Base-by-base conservation (phyloP, 2,888 invertebrate species). In the Muscina levida region DNA sequence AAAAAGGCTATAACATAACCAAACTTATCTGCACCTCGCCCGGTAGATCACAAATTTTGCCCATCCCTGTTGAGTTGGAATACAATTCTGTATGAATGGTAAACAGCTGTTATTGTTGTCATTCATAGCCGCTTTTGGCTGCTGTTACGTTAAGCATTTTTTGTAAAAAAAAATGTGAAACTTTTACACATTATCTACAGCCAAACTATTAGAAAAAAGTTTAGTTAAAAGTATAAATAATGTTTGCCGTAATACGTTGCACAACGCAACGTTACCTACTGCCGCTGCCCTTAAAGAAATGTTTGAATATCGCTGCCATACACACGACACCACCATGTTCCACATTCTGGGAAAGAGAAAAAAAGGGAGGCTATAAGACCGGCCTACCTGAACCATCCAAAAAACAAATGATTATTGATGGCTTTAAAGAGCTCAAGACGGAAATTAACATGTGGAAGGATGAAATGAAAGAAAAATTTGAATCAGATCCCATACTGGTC, bases 391-490 rank as follows among this genome's bases (percentile, higher is more conserved):
- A 85, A n/a, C 87, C 88, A 46, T 90, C 92, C 2, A 91, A 90
- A 80, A 91, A 92, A 53, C 90, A 93, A 83, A 91, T 93, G 76
- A 88, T 95, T 42, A 91, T 93, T 66, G 91, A 93, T 79, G 96
- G 96, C 0, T 90, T 94, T 13, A 92, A 92, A 82, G 93, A 94
- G 84, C 86, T 97, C 0, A 94, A 93, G 86, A 80, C 91, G 4
- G 96, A 97, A 91, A 91, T 94, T 0, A 90, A 91, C 53, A 84
- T 96, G 39, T 94, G 94, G 91, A 91, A 91, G 42, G 87, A 94
- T 82, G 97, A 97, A 92, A 87, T 93, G 1, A 93, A 92, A 84
- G 94, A 95, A 75, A 91, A 92, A 72, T 87, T 94, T 11, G 91
- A 92, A 84, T 91, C 91, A 51, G 95, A 96, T 90, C 94, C 94